Base-by-base conservation (phyloP, 2,888 invertebrate species). In the Elysia crispata region DNA sequence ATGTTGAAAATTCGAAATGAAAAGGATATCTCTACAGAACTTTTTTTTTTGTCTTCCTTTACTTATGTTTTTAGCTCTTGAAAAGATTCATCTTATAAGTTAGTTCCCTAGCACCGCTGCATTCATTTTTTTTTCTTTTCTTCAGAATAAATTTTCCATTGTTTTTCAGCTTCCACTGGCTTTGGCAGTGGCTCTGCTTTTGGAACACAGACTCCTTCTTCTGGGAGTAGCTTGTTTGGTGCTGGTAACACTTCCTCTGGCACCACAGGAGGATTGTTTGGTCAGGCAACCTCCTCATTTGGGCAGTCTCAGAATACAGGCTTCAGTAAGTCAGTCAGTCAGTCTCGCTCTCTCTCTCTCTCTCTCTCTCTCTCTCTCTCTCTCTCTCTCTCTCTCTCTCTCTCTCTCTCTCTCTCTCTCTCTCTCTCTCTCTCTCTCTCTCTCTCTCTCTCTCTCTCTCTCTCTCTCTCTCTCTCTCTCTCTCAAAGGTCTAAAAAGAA, bases 151-250 rank as follows among this genome's bases (percentile, higher is more conserved):
- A 20, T 74, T 54, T 31, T 66, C 1, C 3, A 64, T 28, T 8
- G 20, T 20, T 20, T 66, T 73, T 64, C 77, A 83, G 83, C 83
- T 11, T 75, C 83, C 15, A 50, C 74, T 30, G 82, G 82, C 18
- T 78, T 80, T 77, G 81, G 81, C 20, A 60, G 81, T 15, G 72
- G 79, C 28, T 62, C 81, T 77, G 77, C 80, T 11, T 82, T 83
- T 77, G 83, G 83, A 8, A 73, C 79, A 20, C 82, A 82, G 49
- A 70, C 81, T 18, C 84, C 86, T 18, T 69, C 85, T 8, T 77
- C 76, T 23, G 83, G 85, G 6, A 83, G 85, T n/a, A 84, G 87
- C 49, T 66, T 86, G 62, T 87, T 87, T 82, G 87, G 87, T 1
- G 66, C 82, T 5, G 84, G 81, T 50, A 80, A 77, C 60, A 76